These are phyloP conservation scores for Tromatobia lineatoria DNA, from an alignment of 2,888 invertebrate species.

Conservation along the genomic window DNA sequence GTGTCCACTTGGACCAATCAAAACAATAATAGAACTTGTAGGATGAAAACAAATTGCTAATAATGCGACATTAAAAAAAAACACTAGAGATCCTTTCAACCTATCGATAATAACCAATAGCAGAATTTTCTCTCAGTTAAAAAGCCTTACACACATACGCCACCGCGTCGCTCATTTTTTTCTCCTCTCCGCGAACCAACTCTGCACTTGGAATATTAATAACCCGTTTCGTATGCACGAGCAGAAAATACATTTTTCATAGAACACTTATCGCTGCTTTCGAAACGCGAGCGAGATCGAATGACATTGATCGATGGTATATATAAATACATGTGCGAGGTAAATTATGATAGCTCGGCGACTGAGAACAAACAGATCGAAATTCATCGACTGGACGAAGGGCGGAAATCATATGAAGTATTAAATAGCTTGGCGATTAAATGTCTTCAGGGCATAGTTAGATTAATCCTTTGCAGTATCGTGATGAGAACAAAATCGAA, in stretches of 20 bases:
- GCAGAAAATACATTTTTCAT: constrained; percentile 77
- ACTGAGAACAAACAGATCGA: background rate
- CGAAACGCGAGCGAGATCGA: constrained; percentile 11
- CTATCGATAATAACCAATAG: too few species aligned
- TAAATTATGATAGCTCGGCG: background rate
- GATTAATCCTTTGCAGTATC: background rate
- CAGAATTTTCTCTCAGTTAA: too few species aligned
- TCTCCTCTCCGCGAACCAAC: constrained; percentile 33
- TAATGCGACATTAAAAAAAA: too few species aligned
- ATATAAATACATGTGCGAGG: background rate
- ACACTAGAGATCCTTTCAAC: too few species aligned
- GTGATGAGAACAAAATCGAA: too few species aligned
- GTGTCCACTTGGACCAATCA: too few species aligned
- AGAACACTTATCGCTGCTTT: constrained; percentile 19
- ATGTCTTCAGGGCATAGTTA: background rate
- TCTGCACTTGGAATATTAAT: constrained; percentile 77
- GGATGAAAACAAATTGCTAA: too few species aligned
- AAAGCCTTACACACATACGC: background rate
- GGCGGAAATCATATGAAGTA: background rate
- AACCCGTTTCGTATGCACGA: constrained; percentile 79
- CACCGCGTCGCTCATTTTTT: constrained; percentile 24
- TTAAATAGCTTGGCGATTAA: background rate
- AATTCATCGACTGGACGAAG: background rate
- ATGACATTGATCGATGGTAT: constrained; percentile 39
- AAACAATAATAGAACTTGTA: too few species aligned